Conservation (phyloP, 2,113 vertebrate species). For the Limanda limanda region DNA sequence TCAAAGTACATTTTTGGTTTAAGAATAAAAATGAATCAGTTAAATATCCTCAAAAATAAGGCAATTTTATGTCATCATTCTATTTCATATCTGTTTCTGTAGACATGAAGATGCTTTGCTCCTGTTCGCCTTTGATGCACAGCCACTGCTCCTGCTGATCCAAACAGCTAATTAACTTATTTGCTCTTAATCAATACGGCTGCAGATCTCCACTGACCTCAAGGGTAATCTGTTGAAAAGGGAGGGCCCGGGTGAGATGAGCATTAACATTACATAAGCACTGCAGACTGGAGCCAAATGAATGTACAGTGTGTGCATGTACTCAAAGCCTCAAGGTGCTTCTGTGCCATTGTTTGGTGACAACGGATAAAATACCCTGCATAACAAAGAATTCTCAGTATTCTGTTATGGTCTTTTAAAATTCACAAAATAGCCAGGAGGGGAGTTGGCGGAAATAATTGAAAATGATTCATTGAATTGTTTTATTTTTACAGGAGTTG, state of each 20-base stretch:
- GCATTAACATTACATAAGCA: conserved; percentile 9
- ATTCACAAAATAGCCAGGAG: not conserved
- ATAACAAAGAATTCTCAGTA: not conserved
- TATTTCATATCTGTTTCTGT: too few species aligned
- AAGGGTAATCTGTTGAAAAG: not conserved
- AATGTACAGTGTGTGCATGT: not conserved
- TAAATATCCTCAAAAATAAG: too few species aligned
- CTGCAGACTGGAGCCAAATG: not conserved
- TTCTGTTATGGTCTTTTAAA: not conserved
- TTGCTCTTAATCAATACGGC: conserved; percentile 36
- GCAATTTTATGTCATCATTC: too few species aligned
- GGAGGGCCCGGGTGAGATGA: not conserved
- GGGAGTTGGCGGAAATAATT: too few species aligned
- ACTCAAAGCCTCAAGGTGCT: not conserved
- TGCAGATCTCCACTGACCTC: conserved; percentile 27
- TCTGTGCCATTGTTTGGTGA: not conserved
- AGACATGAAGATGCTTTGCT: not conserved
- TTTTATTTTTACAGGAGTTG: not conserved
- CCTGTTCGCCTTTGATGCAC: not conserved
- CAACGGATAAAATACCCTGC: not conserved
- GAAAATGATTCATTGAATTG: not conserved
- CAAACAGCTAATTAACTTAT: conserved; percentile 14
- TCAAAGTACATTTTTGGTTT: too few species aligned
- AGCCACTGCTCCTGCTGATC: conserved; percentile 6
- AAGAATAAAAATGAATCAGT: too few species aligned